These are phyloP conservation scores for Pachyuromys duprasi DNA, from an alignment of 2,797 vertebrate species.

Conservation along the genomic window DNA sequence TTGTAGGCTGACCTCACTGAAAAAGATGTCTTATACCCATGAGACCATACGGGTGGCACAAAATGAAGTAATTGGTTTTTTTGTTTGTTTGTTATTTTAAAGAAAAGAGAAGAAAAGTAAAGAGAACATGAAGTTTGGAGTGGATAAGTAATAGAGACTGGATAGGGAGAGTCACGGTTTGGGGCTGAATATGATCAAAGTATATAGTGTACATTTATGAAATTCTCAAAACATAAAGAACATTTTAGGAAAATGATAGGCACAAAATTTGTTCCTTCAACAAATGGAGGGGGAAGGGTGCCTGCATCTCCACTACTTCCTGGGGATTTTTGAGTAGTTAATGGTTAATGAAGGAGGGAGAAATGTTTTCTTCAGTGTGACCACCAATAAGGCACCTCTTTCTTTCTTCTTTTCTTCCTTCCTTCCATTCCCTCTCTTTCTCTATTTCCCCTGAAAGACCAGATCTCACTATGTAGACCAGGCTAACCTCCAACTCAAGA, in stretches of 20 bases:
- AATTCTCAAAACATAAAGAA: not conserved
- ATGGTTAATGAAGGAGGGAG: no score
- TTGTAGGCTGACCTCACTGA: not conserved
- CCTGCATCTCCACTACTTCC: not conserved
- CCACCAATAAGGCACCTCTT: no score
- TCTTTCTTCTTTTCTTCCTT: no score
- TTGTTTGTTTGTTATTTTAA: no score
- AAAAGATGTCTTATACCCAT: not conserved
- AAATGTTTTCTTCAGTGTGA: no score
- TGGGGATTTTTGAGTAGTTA: not conserved
- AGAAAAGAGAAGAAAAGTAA: no score
- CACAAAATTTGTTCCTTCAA: not conserved
- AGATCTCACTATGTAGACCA: not conserved
- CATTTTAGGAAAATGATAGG: not conserved
- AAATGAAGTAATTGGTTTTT: not conserved
- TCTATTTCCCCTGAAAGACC: no score
- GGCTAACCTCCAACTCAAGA: not conserved
- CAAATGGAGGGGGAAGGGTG: not conserved
- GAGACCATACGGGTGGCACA: not conserved
- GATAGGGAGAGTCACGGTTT: not conserved
- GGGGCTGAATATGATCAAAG: not conserved
- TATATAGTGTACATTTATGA: not conserved
- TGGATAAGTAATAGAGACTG: not conserved
- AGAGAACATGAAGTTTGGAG: not conserved
- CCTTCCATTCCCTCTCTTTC: fast-evolving